These are phyloP conservation scores for Peucedramus taeniatus DNA, from an alignment of 2,113 vertebrate genomes.

Conservation along the genomic window DNA sequence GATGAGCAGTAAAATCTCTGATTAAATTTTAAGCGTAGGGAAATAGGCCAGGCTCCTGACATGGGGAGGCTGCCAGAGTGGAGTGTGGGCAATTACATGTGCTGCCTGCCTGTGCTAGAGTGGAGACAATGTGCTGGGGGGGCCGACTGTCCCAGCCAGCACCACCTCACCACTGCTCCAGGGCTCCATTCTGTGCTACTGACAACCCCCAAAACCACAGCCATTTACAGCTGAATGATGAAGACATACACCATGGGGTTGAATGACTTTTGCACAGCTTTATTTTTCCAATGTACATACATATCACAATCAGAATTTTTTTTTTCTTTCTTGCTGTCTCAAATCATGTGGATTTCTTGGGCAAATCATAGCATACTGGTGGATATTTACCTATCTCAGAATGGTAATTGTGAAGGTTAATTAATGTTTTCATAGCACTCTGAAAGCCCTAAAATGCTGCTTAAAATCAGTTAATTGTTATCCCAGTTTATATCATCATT, in stretches of 20 bases:
- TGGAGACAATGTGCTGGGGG: rapidly evolving
- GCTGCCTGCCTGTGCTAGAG: neutral
- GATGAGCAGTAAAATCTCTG: constrained; percentile 78
- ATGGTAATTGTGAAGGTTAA: neutral
- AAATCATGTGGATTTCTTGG: neutral
- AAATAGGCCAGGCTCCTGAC: constrained; percentile 57
- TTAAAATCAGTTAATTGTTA: neutral
- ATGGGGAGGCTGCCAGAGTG: constrained; percentile 40
- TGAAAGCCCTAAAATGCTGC: neutral
- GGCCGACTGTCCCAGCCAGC: neutral
- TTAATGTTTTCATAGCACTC: neutral
- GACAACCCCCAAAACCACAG: neutral
- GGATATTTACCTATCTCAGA: neutral
- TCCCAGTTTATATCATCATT: neutral
- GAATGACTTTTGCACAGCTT: neutral
- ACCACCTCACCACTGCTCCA: neutral
- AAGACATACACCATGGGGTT: neutral
- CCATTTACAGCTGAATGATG: neutral
- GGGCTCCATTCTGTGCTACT: neutral
- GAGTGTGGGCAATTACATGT: neutral
- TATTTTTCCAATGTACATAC: neutral
- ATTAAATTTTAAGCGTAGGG: constrained; percentile 74
- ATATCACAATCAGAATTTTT: neutral
- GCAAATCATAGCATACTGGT: neutral
- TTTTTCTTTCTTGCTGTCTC: neutral